Evolutionary conservation across 1,140 invertebrate genomes (phyloP).

Genomic region (Meloidogyne hapla): DNA sequence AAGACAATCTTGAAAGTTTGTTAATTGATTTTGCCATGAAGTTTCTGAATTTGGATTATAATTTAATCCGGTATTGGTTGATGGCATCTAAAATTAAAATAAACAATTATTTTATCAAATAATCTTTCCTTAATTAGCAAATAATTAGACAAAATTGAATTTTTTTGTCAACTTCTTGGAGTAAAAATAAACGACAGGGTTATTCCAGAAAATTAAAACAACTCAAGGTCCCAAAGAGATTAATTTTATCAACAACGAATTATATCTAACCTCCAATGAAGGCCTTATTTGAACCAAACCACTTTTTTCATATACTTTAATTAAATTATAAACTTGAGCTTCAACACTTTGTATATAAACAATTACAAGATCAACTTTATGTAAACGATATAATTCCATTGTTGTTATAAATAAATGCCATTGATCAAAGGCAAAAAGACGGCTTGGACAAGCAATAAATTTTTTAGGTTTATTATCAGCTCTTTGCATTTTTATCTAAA

Average conservation of each 20-base stretch:
- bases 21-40: conserved; percentile 40
- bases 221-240: too few species aligned
- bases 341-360: conserved; percentile 37
- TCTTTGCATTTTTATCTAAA: conserved; percentile 19
- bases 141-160: too few species aligned
- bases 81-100: not conserved
- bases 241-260: too few species aligned
- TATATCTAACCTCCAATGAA: conserved; percentile 13
- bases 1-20: conserved; percentile 17
- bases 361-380: conserved; percentile 38
- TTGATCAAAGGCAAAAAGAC: conserved; percentile 42
- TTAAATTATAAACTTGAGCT: conserved; percentile 30
- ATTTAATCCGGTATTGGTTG: not conserved
- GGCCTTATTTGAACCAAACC: conserved; percentile 33
- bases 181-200: too few species aligned
- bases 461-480: conserved; percentile 1
- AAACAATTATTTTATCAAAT: too few species aligned
- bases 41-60: conserved; percentile 41
- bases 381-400: conserved; percentile 42
- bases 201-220: too few species aligned
- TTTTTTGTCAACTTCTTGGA: too few species aligned
- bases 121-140: too few species aligned
- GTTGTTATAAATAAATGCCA: conserved; percentile 40
- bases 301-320: conserved; percentile 28
- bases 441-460: conserved; percentile 37